Conservation (phyloP, 2,797 vertebrate genomes). For the Crypturellus tataupa region DNA sequence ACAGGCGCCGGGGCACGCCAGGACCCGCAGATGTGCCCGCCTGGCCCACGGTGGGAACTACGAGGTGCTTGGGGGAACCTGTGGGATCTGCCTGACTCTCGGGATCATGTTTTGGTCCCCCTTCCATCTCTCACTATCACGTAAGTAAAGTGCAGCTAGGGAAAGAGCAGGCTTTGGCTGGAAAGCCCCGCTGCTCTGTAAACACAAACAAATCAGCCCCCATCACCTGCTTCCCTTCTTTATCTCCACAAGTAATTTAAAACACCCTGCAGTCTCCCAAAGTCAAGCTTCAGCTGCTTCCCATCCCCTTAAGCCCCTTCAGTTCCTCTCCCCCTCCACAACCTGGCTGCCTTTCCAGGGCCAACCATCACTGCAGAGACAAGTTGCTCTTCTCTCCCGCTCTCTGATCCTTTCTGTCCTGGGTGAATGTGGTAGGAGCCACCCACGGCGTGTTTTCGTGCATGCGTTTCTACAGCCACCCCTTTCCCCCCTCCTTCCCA, state of each 20-base stretch:
- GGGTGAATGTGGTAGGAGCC: slow-evolving; percentile 69
- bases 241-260: slow-evolving; percentile 69
- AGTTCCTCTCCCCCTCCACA: slow-evolving; percentile 24
- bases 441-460: slow-evolving; percentile 69
- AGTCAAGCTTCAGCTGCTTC: slow-evolving; percentile 73
- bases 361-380: slow-evolving; percentile 63
- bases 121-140: not conserved
- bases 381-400: slow-evolving; percentile 68
- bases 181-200: slow-evolving; percentile 49
- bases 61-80: not conserved
- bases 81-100: not conserved
- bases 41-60: not conserved
- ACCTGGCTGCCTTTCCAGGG: slow-evolving; percentile 58
- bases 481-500: slow-evolving; percentile 37
- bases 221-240: slow-evolving; percentile 74
- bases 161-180: slow-evolving; percentile 41
- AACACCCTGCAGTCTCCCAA: slow-evolving; percentile 61
- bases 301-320: slow-evolving; percentile 59
- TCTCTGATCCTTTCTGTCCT: slow-evolving; percentile 74
- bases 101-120: not conserved
- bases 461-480: slow-evolving; percentile 66
- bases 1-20: not conserved
- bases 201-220: slow-evolving; percentile 64
- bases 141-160: not conserved
- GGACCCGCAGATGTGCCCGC: accelerated